Evolutionary conservation across 1,140 invertebrate species (phyloP).

Genomic region (Lasioglossum baleicum): DNA sequence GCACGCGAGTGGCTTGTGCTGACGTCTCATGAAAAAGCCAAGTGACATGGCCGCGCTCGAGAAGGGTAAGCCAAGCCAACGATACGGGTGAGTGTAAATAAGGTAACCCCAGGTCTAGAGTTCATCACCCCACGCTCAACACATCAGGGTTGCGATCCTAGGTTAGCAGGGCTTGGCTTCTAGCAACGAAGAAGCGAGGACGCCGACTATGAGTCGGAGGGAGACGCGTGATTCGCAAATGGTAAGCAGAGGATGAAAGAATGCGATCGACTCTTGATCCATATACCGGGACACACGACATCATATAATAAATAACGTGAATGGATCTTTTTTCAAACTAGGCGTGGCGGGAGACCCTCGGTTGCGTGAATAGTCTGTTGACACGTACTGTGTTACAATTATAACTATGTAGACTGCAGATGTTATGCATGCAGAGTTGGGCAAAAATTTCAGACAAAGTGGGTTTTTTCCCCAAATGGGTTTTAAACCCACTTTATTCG

Average conservation of each 20-base stretch:
- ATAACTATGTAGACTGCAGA: no score
- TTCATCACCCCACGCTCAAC: slow-evolving; percentile 54
- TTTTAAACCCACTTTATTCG: no score
- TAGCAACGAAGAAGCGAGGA: slow-evolving; percentile 16
- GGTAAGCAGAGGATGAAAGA: slow-evolving; percentile 4
- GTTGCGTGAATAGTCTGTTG: no score
- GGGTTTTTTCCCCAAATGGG: no score
- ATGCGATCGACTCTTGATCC: slow-evolving; percentile 5
- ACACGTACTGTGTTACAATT: no score
- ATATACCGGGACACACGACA: background rate
- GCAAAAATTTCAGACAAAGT: no score
- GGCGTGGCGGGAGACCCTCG: background rate
- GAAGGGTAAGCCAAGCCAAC: slow-evolving; percentile 35
- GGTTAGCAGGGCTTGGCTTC: slow-evolving; percentile 38
- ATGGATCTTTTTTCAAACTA: background rate
- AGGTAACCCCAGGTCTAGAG: slow-evolving; percentile 52
- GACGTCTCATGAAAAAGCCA: slow-evolving; percentile 44
- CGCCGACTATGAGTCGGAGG: slow-evolving; percentile 16
- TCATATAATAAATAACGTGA: slow-evolving; percentile 9
- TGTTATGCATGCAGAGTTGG: no score
- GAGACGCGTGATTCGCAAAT: background rate
- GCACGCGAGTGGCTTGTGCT: slow-evolving; percentile 23
- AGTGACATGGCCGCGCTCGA: slow-evolving; percentile 41
- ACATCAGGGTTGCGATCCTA: slow-evolving; percentile 58
- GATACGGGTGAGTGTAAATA: slow-evolving; percentile 66